phyloP scores from a whole-genome alignment of 2,888 invertebrate species.

The Trilocha varians region DNA sequence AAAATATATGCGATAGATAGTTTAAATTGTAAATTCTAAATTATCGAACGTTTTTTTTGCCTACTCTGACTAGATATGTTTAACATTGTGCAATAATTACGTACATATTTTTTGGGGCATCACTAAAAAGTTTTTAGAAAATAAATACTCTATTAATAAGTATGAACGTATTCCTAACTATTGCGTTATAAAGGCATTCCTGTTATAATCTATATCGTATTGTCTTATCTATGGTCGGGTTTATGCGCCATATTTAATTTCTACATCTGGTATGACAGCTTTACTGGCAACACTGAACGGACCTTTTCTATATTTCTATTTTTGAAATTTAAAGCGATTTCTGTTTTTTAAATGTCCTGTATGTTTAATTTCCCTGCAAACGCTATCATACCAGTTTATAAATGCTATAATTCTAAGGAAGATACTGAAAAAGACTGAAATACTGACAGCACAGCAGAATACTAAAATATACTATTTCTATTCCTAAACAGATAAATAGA shows the following conservation, averaged over 20 bases:
- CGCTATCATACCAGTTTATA: background rate
- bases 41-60: slow-evolving; percentile 40
- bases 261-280: background rate
- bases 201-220: slow-evolving; percentile 61
- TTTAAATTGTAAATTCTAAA: slow-evolving; percentile 50
- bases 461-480: background rate
- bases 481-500: background rate
- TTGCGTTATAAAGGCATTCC: slow-evolving; percentile 64
- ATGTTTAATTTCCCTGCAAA: background rate
- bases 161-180: slow-evolving; percentile 62
- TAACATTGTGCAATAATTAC: slow-evolving; percentile 55
- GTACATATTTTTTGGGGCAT: slow-evolving; percentile 29
- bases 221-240: slow-evolving; percentile 70
- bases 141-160: slow-evolving; percentile 56
- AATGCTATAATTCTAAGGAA: background rate
- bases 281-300: background rate
- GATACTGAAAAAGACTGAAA: background rate
- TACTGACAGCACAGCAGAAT: background rate
- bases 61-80: slow-evolving; percentile 72
- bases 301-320: background rate
- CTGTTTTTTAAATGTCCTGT: background rate
- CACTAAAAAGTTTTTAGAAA: slow-evolving; percentile 52
- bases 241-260: slow-evolving; percentile 21
- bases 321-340: background rate
- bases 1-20: slow-evolving; percentile 68